Base-by-base conservation (phyloP, 2,797 vertebrate genomes). In the Tragelaphus eurycerus region DNA sequence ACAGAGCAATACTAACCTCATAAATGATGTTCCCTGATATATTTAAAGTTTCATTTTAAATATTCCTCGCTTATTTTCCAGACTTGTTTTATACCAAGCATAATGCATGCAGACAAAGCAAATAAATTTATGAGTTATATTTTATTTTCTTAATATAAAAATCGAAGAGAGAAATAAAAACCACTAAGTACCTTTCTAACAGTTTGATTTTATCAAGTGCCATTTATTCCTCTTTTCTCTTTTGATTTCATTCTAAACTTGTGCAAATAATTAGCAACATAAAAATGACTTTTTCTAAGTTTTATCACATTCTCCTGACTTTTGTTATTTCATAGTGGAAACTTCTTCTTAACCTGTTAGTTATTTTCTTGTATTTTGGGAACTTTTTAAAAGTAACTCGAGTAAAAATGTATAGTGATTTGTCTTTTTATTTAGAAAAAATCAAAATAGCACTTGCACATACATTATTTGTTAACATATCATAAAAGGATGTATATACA, bases 31-130 rank as follows among this genome's bases (percentile, higher is more conserved):
- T 98, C 94, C 60, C 86, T 98, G 94, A 76, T 74, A 95, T 95
- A 98, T 96, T 97, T 98, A 97, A 94, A 82, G 71, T 91, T 98
- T 97, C 90, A 84, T 97, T 96, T 96, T 96, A 98, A 97, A 87
- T 97, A 96, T 67, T 90, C 31, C 7, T 96, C 71, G 9, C 74
- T 97, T 50, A 92, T 89, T 95, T 92, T 67, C 82, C 55, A 90
- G 86, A 46, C n/a, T 64, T 86, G 29, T 93, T 94, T 96, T 88
- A 87, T 87, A 83, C 31, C n/a, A 95, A 94, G 52, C 60, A 86
- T 89, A 96, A 95, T 54, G 48, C 60, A 57, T 55, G 67, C 3
- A 92, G 34, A 79, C 27, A 95, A 7, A 94, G n/a, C 27, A 91
- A 93, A 91, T 87, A 95, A 54, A 83, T 93, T 29, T 93, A 87